phyloP scores from a whole-genome alignment of 2,888 invertebrate species.

The Embidobia sp. region DNA sequence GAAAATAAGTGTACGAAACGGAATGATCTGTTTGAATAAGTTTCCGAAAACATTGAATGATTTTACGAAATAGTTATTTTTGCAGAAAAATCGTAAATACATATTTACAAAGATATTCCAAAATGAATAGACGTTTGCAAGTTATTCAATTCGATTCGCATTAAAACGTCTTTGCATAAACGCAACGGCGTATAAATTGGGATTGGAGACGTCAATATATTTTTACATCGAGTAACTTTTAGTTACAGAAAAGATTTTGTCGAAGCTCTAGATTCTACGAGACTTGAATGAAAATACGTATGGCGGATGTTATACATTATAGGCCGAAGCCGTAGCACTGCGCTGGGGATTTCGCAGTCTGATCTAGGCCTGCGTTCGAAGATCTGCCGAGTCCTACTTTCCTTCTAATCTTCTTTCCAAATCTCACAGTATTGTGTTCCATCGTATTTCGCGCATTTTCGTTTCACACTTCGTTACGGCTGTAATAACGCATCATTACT shows the following conservation, averaged over 20 bases:
- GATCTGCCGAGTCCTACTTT: constrained; percentile 55
- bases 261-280: constrained; percentile 58
- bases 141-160: not conserved
- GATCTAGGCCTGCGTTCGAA: constrained; percentile 58
- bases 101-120: constrained; percentile 1
- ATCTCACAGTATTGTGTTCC: constrained; percentile 47
- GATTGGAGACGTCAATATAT: constrained; percentile 31
- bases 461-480: constrained; percentile 1
- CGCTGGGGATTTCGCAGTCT: constrained; percentile 46
- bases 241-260: constrained; percentile 55
- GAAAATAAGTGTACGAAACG: too few species aligned
- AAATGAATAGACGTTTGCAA: not conserved
- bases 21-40: too few species aligned
- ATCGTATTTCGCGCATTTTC: constrained; percentile 20
- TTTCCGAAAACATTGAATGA: too few species aligned
- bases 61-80: too few species aligned
- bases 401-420: constrained; percentile 50
- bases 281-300: constrained; percentile 69
- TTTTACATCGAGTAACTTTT: constrained; percentile 47
- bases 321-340: constrained; percentile 51
- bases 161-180: constrained; percentile 5
- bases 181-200: constrained; percentile 9
- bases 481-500: not conserved
- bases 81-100: too few species aligned
- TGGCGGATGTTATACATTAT: constrained; percentile 56